Percentiles rank a stretch among this genome's conserved stretches.
Conservation (phyloP, 2,888 invertebrate species). For the Hydrotaea cyrtoneurina region DNA sequence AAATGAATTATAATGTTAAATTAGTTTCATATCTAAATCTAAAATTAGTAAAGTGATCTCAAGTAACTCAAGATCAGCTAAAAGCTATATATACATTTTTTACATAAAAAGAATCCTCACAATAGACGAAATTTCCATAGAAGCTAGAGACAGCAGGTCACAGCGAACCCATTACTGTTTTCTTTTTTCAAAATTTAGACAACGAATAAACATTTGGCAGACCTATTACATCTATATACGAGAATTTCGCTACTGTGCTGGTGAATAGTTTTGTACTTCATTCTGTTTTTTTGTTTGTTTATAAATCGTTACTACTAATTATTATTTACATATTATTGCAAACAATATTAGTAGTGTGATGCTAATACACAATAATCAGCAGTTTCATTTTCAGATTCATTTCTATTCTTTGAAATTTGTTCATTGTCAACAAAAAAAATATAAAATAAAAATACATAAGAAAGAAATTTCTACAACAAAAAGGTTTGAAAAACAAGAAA, state of each 20-base stretch:
- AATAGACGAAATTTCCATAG: conserved; percentile 44
- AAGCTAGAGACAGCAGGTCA: neutral
- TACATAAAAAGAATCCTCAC: conserved; percentile 40
- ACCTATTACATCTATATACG: neutral
- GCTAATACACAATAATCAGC: conserved; percentile 30
- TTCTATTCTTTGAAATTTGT: conserved; percentile 12
- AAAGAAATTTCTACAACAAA: neutral
- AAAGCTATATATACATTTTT: conserved; percentile 50
- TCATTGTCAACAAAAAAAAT: conserved; percentile 9
- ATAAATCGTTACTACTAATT: conserved; percentile 55
- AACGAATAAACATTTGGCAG: neutral
- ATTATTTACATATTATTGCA: conserved; percentile 53
- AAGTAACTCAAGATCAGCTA: conserved; percentile 1
- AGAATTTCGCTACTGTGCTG: conserved; percentile 17
- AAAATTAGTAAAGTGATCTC: conserved; percentile 25
- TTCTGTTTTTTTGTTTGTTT: neutral
- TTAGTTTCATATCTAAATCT: conserved; percentile 27
- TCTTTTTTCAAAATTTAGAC: neutral
- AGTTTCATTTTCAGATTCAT: conserved; percentile 25
- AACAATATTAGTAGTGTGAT: conserved; percentile 50
- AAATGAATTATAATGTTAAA: conserved; percentile 31
- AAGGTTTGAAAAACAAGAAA: conserved; percentile 31
- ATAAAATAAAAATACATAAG: too few relatives aligned
- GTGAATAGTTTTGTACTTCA: conserved; percentile 27
- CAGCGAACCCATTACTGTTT: neutral